Conservation (phyloP, 1,140 invertebrate genomes). For the Prorops nasuta region DNA sequence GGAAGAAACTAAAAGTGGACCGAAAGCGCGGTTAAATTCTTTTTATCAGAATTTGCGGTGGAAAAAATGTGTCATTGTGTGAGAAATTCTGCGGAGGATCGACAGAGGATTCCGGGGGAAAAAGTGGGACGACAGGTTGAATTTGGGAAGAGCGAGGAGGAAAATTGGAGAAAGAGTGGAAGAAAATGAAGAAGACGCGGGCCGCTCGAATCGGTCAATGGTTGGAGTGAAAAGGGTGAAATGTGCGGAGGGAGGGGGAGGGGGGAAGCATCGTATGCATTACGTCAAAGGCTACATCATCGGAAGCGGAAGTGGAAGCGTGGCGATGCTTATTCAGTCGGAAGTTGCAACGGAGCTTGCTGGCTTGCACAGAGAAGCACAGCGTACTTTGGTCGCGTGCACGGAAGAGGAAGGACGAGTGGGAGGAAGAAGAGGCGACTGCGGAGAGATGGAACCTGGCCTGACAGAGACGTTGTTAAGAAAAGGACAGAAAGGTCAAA, state of each 20-base stretch:
- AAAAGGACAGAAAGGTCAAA: slow-evolving; percentile 1
- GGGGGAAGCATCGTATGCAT: slow-evolving; percentile 30
- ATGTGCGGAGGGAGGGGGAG: not conserved
- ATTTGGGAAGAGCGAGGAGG: not conserved
- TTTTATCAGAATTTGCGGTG: too few species aligned
- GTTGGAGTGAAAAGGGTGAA: slow-evolving; percentile 23
- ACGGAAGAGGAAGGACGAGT: slow-evolving; percentile 7
- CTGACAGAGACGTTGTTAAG: not conserved
- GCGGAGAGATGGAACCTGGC: not conserved
- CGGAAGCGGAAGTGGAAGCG: slow-evolving; percentile 45
- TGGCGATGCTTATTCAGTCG: slow-evolving; percentile 49
- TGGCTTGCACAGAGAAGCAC: slow-evolving; percentile 32
- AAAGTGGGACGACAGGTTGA: not conserved
- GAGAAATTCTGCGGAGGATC: too few species aligned
- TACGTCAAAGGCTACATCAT: slow-evolving; percentile 49
- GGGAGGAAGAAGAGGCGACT: slow-evolving; percentile 11
- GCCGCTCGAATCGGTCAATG: slow-evolving; percentile 26
- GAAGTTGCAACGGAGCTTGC: slow-evolving; percentile 45
- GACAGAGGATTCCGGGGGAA: too few species aligned
- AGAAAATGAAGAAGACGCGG: not conserved
- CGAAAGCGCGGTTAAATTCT: too few species aligned
- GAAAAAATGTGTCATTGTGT: too few species aligned
- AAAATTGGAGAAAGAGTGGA: slow-evolving; percentile 1
- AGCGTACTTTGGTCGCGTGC: slow-evolving; percentile 23
- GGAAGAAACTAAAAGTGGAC: too few species aligned